Percentiles rank a stretch among this genome's conserved stretches.
phyloP scores from a whole-genome alignment of 1,140 invertebrate genomes.

The Drosophila lacertosa region DNA sequence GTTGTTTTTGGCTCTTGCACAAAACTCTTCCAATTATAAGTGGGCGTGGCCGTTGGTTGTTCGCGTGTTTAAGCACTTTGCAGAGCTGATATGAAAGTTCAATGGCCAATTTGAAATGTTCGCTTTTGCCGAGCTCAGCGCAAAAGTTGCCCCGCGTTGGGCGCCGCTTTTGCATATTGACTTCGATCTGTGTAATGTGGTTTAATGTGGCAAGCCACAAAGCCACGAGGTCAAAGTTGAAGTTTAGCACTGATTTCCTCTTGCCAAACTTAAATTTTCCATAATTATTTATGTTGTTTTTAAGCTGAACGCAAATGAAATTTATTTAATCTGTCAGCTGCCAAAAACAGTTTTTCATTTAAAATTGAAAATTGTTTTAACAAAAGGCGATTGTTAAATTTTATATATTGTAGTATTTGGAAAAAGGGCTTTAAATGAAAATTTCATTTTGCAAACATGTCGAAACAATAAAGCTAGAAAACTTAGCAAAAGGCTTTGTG shows the following conservation, averaged over 20 bases:
- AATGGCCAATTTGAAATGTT: conserved; percentile 70
- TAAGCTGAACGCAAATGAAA: too few relatives aligned
- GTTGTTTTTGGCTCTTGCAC: conserved; percentile 17
- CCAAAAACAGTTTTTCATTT: too few relatives aligned
- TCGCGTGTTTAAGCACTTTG: conserved; percentile 69
- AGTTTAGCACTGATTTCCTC: too few relatives aligned
- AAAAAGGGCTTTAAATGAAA: conserved; percentile 24
- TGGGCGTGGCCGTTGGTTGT: conserved; percentile 55
- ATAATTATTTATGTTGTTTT: too few relatives aligned
- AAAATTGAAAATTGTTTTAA: conserved; percentile 17
- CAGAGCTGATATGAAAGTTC: conserved; percentile 72
- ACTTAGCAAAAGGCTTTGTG: conserved; percentile 52
- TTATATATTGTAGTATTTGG: conserved; percentile 22
- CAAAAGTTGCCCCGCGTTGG: conserved; percentile 29
- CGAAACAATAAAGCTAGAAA: conserved; percentile 40
- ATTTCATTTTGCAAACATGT: conserved; percentile 38
- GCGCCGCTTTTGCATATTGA: conserved; percentile 45
- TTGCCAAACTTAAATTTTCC: too few relatives aligned
- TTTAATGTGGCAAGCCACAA: not conserved
- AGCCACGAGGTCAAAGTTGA: not conserved
- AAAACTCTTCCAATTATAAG: conserved; percentile 49
- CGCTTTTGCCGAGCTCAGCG: conserved; percentile 37
- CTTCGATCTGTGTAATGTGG: not conserved
- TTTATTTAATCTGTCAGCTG: too few relatives aligned
- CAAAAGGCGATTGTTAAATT: conserved; percentile 19